Base-by-base conservation (phyloP, 2,888 invertebrate species). In the Drosophila borborema region DNA sequence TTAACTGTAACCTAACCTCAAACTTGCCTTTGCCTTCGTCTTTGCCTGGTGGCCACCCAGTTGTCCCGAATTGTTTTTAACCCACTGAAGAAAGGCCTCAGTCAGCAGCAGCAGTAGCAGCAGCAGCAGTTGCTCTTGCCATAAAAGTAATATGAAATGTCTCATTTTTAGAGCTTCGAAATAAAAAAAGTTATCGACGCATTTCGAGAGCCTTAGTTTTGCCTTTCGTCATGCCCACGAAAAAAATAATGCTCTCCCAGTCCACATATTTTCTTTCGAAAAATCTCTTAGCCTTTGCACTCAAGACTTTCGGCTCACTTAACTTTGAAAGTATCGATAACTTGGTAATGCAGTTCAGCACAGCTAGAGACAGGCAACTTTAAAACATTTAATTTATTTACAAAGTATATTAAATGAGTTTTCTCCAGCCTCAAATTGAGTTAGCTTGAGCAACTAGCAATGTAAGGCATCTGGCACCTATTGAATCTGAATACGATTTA, bases 81-180 rank as follows among this genome's bases (percentile, higher is more conserved):
- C 86, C 86, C 86, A 86, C 86, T 80, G 59, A 43, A 69, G 58
- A 53, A 49, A 72, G 58, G 56, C 59, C 66, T 36, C 34, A 46
- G 49, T 8, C 10, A 48, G 28, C 63, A 40, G 40, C 40, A 49
- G 43, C 12, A 48, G 34, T 43, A 31, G 60, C 46, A 48, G 62
- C 38, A 70, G 65, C 81, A 74, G 83, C 86, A 87, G 90, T 87
- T 87, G 86, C 87, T 86, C 43, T 72, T 60, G 84, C 77, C 90
- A 81, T 87, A 90, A 87, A 90, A 89, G 90, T 87, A 90, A 87
- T 87, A 87, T 80, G 87, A 87, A 87, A 87, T 87, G 86, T 87
- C 86, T 87, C 90, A 87, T 87, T 87, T 87, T 87, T 87, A 87
- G 90, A 90, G 86, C 86, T 86, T 86, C 84, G 87, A 87, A 89